Evolutionary conservation across 2,888 invertebrate genomes (phyloP).

Genomic region (Hermaeophaga mercurialis): DNA sequence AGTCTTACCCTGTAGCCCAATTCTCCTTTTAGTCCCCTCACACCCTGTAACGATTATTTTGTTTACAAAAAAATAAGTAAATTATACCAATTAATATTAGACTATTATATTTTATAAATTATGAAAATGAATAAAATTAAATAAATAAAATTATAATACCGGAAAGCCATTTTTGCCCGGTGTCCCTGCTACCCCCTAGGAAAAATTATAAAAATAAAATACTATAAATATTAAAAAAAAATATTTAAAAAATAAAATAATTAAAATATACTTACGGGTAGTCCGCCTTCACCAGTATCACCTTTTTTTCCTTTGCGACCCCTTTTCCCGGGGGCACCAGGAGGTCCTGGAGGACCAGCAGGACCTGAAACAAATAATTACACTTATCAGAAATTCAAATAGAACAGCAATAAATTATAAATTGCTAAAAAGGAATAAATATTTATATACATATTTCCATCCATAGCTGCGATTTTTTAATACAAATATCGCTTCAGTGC

Average conservation of each 20-base stretch:
- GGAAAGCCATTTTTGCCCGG: conserved; percentile 90
- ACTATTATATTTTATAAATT: conserved; percentile 29
- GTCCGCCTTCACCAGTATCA: conserved; percentile 79
- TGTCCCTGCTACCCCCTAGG: conserved; percentile 78
- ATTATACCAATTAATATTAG: conserved; percentile 48
- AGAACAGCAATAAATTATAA: too few species aligned
- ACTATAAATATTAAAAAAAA: conserved; percentile 52
- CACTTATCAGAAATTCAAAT: too few species aligned
- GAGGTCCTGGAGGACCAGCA: conserved; percentile 74
- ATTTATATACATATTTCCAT: too few species aligned
- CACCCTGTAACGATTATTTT: conserved; percentile 64
- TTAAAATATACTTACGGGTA: conserved; percentile 70
- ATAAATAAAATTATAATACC: conserved; percentile 63
- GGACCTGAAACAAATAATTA: conserved; percentile 51
- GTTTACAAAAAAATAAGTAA: conserved; percentile 2
- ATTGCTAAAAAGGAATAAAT: too few species aligned
- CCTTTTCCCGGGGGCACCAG: conserved; percentile 84
- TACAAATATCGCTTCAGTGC: too few species aligned
- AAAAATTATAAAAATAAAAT: conserved; percentile 48
- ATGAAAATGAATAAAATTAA: conserved; percentile 37
- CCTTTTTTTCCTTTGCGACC: conserved; percentile 91
- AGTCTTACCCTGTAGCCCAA: conserved; percentile 75
- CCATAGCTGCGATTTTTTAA: too few species aligned
- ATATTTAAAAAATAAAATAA: conserved; percentile 10
- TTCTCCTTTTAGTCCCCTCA: conserved; percentile 76